Percentiles rank a stretch among this genome's conserved stretches.
Evolutionary conservation across 2,888 invertebrate species (phyloP).

Genomic region (Xestia ashworthii): DNA sequence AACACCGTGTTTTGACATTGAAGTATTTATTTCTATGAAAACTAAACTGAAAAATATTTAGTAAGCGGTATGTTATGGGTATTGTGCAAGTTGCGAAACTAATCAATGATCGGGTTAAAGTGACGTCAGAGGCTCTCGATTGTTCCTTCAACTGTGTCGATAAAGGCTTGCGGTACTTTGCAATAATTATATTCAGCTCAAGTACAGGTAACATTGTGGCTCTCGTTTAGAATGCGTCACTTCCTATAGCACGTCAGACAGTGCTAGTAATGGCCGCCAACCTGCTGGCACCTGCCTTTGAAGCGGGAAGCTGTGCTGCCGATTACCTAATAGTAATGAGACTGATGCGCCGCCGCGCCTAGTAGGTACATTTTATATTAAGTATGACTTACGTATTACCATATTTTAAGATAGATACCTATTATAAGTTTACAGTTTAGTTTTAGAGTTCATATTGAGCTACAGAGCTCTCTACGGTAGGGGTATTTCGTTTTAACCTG

Average conservation of each 20-base stretch:
- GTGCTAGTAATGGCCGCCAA: slow-evolving; percentile 51
- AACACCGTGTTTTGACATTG: slow-evolving; percentile 42
- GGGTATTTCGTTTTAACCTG: neutral
- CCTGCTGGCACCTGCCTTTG: slow-evolving; percentile 10
- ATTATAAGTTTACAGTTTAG: neutral
- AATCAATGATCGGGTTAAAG: slow-evolving; percentile 21
- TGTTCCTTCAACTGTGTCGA: slow-evolving; percentile 56
- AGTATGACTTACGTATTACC: neutral
- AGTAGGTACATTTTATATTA: neutral
- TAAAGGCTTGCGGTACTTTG: slow-evolving; percentile 39
- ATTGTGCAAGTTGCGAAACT: slow-evolving; percentile 10
- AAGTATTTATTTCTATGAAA: slow-evolving; percentile 29
- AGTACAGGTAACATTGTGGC: slow-evolving; percentile 45
- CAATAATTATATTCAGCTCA: slow-evolving; percentile 55
- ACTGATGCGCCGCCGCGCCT: neutral
- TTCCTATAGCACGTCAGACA: slow-evolving; percentile 52
- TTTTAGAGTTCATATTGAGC: neutral
- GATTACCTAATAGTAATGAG: slow-evolving; percentile 24
- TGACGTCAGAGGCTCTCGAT: slow-evolving; percentile 54
- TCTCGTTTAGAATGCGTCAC: slow-evolving; percentile 53
- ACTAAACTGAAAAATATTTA: slow-evolving; percentile 14
- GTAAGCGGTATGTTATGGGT: slow-evolving; percentile 6
- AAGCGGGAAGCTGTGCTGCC: slow-evolving; percentile 21
- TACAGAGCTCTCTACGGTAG: neutral
- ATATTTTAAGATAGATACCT: neutral